Evolutionary conservation across 2,888 invertebrate genomes (phyloP).

Genomic region (Eupithecia inturbata): DNA sequence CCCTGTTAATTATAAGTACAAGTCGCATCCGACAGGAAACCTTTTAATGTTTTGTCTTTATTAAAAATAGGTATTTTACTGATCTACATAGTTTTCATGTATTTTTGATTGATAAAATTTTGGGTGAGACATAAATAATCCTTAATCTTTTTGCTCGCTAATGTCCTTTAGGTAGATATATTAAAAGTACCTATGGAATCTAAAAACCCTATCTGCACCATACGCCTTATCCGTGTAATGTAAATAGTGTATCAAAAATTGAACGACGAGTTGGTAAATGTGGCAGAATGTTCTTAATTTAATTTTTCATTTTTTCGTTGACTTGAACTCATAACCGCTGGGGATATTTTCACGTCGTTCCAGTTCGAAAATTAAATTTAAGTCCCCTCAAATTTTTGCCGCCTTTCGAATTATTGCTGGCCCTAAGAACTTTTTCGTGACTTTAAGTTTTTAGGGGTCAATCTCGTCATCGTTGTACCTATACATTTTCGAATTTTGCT

Average conservation of each 20-base stretch:
- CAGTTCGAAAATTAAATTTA: slow-evolving; percentile 82
- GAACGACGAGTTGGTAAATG: neutral
- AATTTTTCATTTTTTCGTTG: slow-evolving; percentile 55
- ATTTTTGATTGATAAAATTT: neutral
- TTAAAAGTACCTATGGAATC: neutral
- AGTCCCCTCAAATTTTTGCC: slow-evolving; percentile 80
- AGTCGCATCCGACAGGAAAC: slow-evolving; percentile 71
- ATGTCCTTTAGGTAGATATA: neutral
- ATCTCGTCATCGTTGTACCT: neutral
- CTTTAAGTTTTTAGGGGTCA: slow-evolving; percentile 46
- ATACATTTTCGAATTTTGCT: neutral
- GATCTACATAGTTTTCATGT: neutral
- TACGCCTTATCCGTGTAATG: neutral
- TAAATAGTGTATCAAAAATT: slow-evolving; percentile 5
- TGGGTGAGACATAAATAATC: neutral
- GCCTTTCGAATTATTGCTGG: slow-evolving; percentile 76
- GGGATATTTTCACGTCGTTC: slow-evolving; percentile 78
- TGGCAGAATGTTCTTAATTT: slow-evolving; percentile 51
- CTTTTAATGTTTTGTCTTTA: slow-evolving; percentile 68
- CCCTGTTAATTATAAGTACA: slow-evolving; percentile 86
- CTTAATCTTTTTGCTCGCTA: neutral
- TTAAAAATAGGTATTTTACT: slow-evolving; percentile 29
- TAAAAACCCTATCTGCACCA: neutral
- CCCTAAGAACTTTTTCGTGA: slow-evolving; percentile 66
- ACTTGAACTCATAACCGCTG: slow-evolving; percentile 73